phyloP scores from a whole-genome alignment of 2,888 invertebrate genomes.

The Aphodius granarius region DNA sequence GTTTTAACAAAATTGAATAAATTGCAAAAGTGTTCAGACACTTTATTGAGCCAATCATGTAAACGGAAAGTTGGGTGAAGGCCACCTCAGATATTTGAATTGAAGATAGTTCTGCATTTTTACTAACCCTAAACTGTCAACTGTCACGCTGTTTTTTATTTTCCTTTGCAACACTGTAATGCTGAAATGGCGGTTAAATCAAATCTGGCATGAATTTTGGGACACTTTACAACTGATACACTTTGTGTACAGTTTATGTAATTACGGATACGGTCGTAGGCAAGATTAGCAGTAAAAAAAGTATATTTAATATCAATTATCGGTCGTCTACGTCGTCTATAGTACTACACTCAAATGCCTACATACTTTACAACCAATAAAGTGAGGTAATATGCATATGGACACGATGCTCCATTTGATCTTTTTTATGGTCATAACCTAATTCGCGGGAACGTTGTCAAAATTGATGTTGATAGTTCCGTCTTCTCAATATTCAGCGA shows the following conservation, averaged over 20 bases:
- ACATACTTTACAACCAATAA: constrained; percentile 19
- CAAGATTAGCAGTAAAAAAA: background rate
- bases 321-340: background rate
- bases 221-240: background rate
- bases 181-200: background rate
- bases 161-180: background rate
- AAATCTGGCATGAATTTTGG: background rate
- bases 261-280: too few species aligned
- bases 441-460: constrained; percentile 20
- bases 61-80: too few species aligned
- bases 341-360: background rate
- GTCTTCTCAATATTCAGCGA: background rate
- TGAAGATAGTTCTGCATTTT: too few species aligned
- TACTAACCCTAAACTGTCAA: too few species aligned
- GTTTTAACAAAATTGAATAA: too few species aligned
- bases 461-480: constrained; percentile 26
- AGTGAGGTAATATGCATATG: constrained; percentile 16
- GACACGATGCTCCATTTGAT: background rate
- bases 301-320: background rate
- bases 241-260: too few species aligned
- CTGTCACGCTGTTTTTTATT: too few species aligned
- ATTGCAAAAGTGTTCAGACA: too few species aligned
- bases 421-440: constrained; percentile 8
- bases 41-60: too few species aligned
- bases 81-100: too few species aligned